Base-by-base conservation (phyloP, 2,888 invertebrate genomes). In the Drepanosiphum platanoidis region DNA sequence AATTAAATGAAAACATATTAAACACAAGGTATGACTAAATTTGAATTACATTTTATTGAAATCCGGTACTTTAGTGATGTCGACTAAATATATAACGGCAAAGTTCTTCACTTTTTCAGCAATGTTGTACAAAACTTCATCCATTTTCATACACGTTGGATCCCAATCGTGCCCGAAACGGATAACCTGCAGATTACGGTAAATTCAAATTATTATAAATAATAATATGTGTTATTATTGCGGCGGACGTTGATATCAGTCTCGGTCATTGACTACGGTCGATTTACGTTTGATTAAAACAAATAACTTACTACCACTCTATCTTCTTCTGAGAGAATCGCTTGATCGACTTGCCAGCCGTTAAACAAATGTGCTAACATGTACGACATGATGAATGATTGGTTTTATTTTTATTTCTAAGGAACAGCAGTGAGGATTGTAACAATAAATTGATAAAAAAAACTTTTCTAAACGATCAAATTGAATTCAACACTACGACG, bases 121-220 rank as follows among this genome's bases (percentile, higher is more conserved):
- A 81, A 98, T 97, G 89, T 96, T 96, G 90, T 97, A 98, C 66
- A 98, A 91, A 0, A 97, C 97, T 92, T 99, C 99, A 89, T 99
- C 99, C 99, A 99, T 99, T 91, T 98, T 97, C 99, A 99, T 99
- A 89, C 99, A 99, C 0, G 98, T 97, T 0, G 99, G 99, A 90
- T 99, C 99, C 99, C 99, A 99, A 92, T 99, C 99, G 90, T 99
- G 99, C 0, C 99, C 99, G 90, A 99, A 99, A 86, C 99, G 93
- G 87, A 99, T 98, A 0, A 96, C 96, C 96, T 96, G 88, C 7
- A 22, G 8, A 58, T 58, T 22, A n/a, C 18, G 5, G 58, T 27
- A 30, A 3, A 27, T 11, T 42, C 1, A 81, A 36, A 11, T 4
- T 32, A 11, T 4, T 32, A 22, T 42, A 9, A 32, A 32, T 34